A percentile compares a stretch with the other conserved stretches of the same genome.
Evolutionary conservation across 2,797 vertebrate species (phyloP).

Genomic region (Gallinago nigripennis): DNA sequence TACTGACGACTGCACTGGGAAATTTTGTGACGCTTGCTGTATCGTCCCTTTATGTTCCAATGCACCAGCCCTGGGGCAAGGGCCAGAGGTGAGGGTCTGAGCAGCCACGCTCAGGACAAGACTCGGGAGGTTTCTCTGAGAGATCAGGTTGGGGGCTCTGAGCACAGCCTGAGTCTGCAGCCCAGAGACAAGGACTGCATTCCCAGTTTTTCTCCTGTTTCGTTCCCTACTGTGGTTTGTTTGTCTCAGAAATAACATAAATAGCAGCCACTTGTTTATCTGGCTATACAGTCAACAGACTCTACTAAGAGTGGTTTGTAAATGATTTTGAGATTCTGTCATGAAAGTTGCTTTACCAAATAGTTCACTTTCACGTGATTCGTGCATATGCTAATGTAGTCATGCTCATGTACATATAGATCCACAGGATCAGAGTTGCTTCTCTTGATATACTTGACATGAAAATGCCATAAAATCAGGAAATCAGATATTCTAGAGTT

Average conservation of each 20-base stretch:
- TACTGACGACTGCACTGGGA: neutral
- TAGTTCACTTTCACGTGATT: neutral
- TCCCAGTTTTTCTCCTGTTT: neutral
- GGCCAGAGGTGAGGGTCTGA: neutral
- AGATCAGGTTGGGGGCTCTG: neutral
- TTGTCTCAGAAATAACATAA: neutral
- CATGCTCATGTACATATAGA: neutral
- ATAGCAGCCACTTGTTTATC: neutral
- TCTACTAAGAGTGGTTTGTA: neutral
- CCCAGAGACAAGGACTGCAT: neutral
- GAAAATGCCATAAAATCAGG: conserved; percentile 20
- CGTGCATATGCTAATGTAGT: neutral
- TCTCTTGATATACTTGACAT: neutral
- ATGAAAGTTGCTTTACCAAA: neutral
- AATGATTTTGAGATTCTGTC: neutral
- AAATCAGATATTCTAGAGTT: neutral
- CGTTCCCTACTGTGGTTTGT: fast-evolving
- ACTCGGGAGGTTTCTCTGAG: neutral
- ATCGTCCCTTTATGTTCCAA: neutral
- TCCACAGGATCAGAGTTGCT: neutral
- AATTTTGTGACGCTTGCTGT: neutral
- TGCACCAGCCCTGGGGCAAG: neutral
- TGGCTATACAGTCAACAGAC: neutral
- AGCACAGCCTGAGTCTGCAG: neutral
- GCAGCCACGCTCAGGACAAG: neutral